These are phyloP conservation scores for Paraescarpia echinospica DNA, from an alignment of 1,140 invertebrate genomes.

Conservation along the genomic window DNA sequence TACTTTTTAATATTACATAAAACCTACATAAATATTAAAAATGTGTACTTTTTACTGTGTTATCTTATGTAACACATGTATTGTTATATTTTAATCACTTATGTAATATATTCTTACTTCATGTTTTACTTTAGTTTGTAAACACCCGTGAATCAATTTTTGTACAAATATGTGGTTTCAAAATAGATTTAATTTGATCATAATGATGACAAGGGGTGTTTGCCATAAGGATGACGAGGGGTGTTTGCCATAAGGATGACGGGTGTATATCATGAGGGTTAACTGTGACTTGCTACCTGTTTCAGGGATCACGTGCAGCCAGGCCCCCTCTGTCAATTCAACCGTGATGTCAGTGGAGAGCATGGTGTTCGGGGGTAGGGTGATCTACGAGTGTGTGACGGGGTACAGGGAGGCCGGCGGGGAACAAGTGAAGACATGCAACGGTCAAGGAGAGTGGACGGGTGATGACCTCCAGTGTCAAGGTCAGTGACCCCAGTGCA, in stretches of 20 bases:
- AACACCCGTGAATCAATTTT: too few species aligned
- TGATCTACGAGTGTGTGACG: not conserved
- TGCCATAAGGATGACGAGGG: too few species aligned
- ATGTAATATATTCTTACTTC: too few species aligned
- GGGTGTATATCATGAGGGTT: not conserved
- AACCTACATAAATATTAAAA: too few species aligned
- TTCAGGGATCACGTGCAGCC: slow-evolving; percentile 11
- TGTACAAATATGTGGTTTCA: too few species aligned
- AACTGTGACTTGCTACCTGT: not conserved
- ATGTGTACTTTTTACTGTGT: too few species aligned
- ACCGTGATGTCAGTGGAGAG: not conserved
- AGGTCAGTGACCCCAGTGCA: not conserved
- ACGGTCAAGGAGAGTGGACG: not conserved
- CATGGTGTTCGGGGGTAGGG: not conserved
- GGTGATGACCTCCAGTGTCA: slow-evolving; percentile 3
- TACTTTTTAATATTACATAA: too few species aligned
- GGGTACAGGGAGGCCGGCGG: not conserved
- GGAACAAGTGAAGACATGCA: not conserved
- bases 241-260: not conserved
- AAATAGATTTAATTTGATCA: too few species aligned
- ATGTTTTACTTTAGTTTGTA: too few species aligned
- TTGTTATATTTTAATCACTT: too few species aligned
- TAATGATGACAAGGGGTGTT: too few species aligned
- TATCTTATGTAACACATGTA: too few species aligned
- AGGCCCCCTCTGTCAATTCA: not conserved